A percentile compares a stretch with the other conserved stretches of the same genome.
Evolutionary conservation across 2,113 vertebrate species (phyloP).

Genomic region (Macaca fascicularis): T2T-MFA8v1.1 NC_088375.1:40306001-40306500

Average conservation of each 20-base stretch:
- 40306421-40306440: neutral
- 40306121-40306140: neutral
- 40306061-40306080: conserved; percentile 36
- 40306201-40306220: neutral
- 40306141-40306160: neutral
- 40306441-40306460: neutral
- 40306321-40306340: neutral
- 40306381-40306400: neutral
- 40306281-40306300: neutral
- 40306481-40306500: neutral
- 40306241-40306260: neutral
- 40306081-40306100: conserved; percentile 33
- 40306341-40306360: neutral
- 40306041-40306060: conserved; percentile 12
- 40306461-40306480: neutral
- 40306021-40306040: conserved; percentile 43
- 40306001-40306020: neutral
- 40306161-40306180: neutral
- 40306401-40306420: neutral
- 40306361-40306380: neutral
- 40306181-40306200: neutral
- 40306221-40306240: neutral
- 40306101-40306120: neutral
- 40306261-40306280: neutral
- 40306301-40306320: neutral